phyloP scores from a whole-genome alignment of 2,113 vertebrate species.

The Parus major region DNA sequence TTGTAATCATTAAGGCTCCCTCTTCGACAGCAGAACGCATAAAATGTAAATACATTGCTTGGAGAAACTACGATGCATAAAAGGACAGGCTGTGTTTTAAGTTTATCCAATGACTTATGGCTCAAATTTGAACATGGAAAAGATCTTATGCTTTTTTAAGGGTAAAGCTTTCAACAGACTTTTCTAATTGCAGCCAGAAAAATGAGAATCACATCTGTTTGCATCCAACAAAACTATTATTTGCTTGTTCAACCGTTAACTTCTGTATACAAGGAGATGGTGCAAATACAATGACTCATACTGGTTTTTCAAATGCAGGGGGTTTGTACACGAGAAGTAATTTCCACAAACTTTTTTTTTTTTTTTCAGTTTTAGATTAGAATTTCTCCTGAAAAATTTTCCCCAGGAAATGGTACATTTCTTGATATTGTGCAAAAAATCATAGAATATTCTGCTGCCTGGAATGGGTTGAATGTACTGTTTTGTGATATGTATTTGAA shows the following conservation, averaged over 20 bases:
- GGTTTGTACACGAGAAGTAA: background rate
- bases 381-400: background rate
- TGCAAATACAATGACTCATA: background rate
- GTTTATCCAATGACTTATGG: constrained; percentile 59
- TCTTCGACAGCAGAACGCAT: constrained; percentile 71
- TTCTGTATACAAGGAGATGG: background rate
- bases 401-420: background rate
- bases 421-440: background rate
- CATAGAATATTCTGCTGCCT: background rate
- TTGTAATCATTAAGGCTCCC: constrained; percentile 78
- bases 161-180: constrained; percentile 54
- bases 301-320: background rate
- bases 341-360: background rate
- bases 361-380: background rate
- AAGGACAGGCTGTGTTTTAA: constrained; percentile 58
- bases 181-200: constrained; percentile 59
- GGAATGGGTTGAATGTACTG: background rate
- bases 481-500: background rate
- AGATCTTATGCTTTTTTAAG: constrained; percentile 50
- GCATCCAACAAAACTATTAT: constrained; percentile 1
- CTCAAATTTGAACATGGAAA: constrained; percentile 58
- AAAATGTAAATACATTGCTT: constrained; percentile 66
- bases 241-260: constrained; percentile 16
- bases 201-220: constrained; percentile 60
- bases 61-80: constrained; percentile 52